Percentiles rank a stretch among this genome's conserved stretches.
phyloP scores from a whole-genome alignment of 2,797 vertebrate species.

The Ptychadena robeensis region DNA sequence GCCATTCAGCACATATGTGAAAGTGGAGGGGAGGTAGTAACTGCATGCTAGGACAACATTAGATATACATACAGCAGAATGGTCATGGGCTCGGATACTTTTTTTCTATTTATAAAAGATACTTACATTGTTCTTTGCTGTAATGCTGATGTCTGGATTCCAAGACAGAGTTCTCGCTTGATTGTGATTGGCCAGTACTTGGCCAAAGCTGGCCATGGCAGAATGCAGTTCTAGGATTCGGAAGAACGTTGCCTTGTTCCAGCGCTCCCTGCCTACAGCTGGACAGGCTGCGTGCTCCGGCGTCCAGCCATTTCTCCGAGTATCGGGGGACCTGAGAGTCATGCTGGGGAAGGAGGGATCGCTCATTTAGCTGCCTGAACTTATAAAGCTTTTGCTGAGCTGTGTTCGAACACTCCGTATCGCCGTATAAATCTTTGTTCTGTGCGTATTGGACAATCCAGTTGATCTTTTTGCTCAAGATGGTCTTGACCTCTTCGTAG shows the following conservation, averaged over 20 bases:
- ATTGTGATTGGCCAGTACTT: slow-evolving; percentile 67
- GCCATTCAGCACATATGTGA: no score
- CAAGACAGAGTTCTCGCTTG: slow-evolving; percentile 71
- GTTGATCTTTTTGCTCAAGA: slow-evolving; percentile 91
- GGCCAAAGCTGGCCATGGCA: slow-evolving; percentile 77
- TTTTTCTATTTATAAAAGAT: neutral
- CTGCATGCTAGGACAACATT: no score
- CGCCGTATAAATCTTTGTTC: slow-evolving; percentile 86
- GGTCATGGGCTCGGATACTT: no score
- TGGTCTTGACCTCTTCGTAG: slow-evolving; percentile 92
- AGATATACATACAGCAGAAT: no score
- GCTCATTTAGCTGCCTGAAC: slow-evolving; percentile 84
- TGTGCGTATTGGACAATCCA: slow-evolving; percentile 95
- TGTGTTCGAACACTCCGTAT: slow-evolving; percentile 76
- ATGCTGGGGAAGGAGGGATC: slow-evolving; percentile 84
- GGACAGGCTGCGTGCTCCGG: slow-evolving; percentile 67
- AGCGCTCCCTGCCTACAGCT: slow-evolving; percentile 78
- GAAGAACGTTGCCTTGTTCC: slow-evolving; percentile 76
- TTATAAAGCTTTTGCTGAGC: slow-evolving; percentile 83
- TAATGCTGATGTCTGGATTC: slow-evolving; percentile 68
- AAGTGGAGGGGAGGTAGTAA: no score
- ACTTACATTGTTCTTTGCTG: slow-evolving; percentile 88
- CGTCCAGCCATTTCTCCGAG: slow-evolving; percentile 83
- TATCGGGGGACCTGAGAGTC: slow-evolving; percentile 93
- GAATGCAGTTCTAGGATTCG: slow-evolving; percentile 68